Base-by-base conservation (phyloP, 2,888 invertebrate genomes). In the Drosophila kanekoi region DNA sequence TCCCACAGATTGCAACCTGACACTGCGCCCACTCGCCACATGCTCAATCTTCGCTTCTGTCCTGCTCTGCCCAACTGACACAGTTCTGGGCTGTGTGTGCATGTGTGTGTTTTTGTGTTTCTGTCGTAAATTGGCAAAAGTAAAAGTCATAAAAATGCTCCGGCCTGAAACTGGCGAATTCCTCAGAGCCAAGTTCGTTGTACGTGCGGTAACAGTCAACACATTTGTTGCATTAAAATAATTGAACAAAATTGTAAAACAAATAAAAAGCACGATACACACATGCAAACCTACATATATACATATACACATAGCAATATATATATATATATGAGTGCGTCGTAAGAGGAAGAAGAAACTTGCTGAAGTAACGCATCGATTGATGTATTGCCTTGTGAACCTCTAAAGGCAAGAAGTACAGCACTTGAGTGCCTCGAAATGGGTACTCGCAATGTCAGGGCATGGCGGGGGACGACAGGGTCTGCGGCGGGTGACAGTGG, bases 151-250 rank as follows among this genome's bases (percentile, higher is more conserved):
- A 87, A 87, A 83, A 70, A 68, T 67, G 61, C 58, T 51, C 23
- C 1, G 62, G 47, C 40, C 44, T 48, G 49, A 63, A 72, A 79
- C 57, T 79, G 66, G 64, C 62, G 77, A 71, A 67, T 72, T 72
- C 58, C 53, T 40, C 48, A 3, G 48, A 44, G 45, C 44, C 56
- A 18, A 32, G 37, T 60, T 68, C 59, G 48, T 56, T 49, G 67
- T 69, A 75, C 78, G 74, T 74, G 78, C 52, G 41, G 35, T 11
- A 58, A 63, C 49, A 67, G 67, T 72, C 79, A 72, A 85, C 81
- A 81, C 76, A 87, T 85, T 85, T 84, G 84, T 85, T 84, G 87
- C 84, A 85, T 87, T 85, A 87, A 84, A 76, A 76, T 85, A 87
- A 85, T 85, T 85, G 87, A 84, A 81, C 72, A 72, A 72, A 82